These are phyloP conservation scores for Thymelicus lineola DNA, from an alignment of 2,888 invertebrate genomes.

Conservation along the genomic window DNA sequence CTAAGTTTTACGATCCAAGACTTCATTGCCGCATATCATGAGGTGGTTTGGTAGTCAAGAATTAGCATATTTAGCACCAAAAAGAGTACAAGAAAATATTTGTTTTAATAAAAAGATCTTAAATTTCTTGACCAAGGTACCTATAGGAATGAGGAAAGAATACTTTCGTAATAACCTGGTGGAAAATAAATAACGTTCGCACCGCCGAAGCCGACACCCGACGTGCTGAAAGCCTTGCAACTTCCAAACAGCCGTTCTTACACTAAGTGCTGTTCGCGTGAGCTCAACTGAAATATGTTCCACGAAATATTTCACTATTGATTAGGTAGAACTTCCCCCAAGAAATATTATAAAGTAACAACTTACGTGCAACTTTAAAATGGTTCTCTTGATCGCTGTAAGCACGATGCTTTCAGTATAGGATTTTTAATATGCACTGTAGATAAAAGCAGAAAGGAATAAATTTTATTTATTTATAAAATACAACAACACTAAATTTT, in stretches of 20 bases:
- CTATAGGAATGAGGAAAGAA: conserved; percentile 37
- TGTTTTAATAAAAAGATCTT: too few species aligned
- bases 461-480: neutral
- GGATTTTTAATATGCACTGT: neutral
- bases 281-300: conserved; percentile 28
- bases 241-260: conserved; percentile 38
- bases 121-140: too few species aligned
- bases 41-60: too few species aligned
- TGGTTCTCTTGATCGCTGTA: neutral
- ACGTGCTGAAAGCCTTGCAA: conserved; percentile 40
- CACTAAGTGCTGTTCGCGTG: conserved; percentile 36
- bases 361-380: conserved; percentile 1
- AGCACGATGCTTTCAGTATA: neutral
- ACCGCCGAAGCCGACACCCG: conserved; percentile 36
- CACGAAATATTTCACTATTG: conserved; percentile 28
- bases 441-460: neutral
- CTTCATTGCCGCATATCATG: too few species aligned
- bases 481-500: too few species aligned
- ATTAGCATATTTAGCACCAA: too few species aligned
- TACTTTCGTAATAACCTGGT: conserved; percentile 22
- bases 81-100: too few species aligned
- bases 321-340: conserved; percentile 27
- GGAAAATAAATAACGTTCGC: conserved; percentile 42
- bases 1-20: too few species aligned
- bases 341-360: conserved; percentile 19